phyloP scores from a whole-genome alignment of 2,113 vertebrate species.

The Aleadryas rufinucha region DNA sequence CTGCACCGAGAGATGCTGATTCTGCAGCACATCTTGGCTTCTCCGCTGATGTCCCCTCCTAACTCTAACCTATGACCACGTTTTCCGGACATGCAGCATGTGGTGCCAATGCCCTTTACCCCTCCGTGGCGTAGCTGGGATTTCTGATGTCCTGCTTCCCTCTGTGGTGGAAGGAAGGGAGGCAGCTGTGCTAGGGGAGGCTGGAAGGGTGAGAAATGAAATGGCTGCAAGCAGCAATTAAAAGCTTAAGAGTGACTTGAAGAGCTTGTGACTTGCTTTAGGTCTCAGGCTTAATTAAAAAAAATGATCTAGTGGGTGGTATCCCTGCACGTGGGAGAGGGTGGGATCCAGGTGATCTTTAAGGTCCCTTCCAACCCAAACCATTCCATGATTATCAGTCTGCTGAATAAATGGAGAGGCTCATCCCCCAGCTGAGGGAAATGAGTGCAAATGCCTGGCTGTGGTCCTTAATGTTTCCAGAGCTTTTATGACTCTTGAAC shows the following conservation, averaged over 20 bases:
- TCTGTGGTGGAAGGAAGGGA: background rate
- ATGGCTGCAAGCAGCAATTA: background rate
- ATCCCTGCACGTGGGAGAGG: background rate
- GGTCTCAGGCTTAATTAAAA: background rate
- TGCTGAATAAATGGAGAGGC: background rate
- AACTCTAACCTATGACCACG: fast-evolving
- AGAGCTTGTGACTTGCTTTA: background rate
- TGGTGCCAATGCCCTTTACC: background rate
- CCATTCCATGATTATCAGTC: background rate
- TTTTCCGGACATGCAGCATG: background rate
- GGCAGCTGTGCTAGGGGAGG: background rate
- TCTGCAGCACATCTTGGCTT: background rate
- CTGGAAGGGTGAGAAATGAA: background rate
- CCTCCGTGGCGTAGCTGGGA: fast-evolving
- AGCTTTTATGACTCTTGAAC: background rate
- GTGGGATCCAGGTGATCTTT: background rate
- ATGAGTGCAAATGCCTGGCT: background rate
- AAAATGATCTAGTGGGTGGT: background rate
- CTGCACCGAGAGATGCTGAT: background rate
- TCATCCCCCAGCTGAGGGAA: background rate
- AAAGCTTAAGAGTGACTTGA: background rate
- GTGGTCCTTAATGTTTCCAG: background rate
- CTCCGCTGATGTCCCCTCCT: background rate
- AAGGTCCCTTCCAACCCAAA: background rate
- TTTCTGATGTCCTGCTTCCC: background rate